Base-by-base conservation (phyloP, 2,888 invertebrate species). In the Julus scanicus region DNA sequence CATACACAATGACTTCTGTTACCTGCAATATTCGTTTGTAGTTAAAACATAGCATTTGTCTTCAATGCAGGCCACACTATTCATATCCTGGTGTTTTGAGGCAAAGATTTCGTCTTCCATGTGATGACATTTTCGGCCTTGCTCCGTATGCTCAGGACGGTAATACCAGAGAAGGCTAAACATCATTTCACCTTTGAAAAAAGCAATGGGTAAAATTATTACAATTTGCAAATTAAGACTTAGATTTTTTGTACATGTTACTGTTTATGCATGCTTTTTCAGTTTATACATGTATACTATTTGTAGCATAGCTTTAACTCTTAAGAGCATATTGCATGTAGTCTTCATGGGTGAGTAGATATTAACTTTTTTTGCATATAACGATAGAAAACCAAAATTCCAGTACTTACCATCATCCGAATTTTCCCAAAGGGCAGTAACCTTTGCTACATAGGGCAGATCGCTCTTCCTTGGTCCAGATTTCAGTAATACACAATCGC, bases 111-210 rank as follows among this genome's bases (percentile, higher is more conserved):
- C 99, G 92, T 97, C 97, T 15, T 95, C 95, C 91, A 96, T 95
- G 92, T 98, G 97, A 87, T 94, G 94, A 20, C 95, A 94, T 91
- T 95, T 94, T 49, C 97, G 94, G 40, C 98, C 98, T 91, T 95
- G 95, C 91, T 98, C 98, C 20, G 98, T 98, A 93, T 99, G 98
- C 93, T 99, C 99, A 0, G 98, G 98, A 91, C 98, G 95, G 93
- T 99, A 99, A 94, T 98, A 99, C 99, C 99, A 99, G 90, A 98
- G 94, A 89, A 99, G 93, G 4, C 97, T 97, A 94, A 98, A 96
- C 97, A 98, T 98, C 97, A 98, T 98, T 93, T 98, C 98, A 89
- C 97, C 98, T 97, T 37, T 15, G 49, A 15, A 48, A 71, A 29
- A 80, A n/a, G 6, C 89, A 49, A 83, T 37, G 48, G 11, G 20